Evolutionary conservation across 1,140 invertebrate species (phyloP), one percentile per base, ranked within the genome.

Genomic region (Aphelinus atriplicis): DNA sequence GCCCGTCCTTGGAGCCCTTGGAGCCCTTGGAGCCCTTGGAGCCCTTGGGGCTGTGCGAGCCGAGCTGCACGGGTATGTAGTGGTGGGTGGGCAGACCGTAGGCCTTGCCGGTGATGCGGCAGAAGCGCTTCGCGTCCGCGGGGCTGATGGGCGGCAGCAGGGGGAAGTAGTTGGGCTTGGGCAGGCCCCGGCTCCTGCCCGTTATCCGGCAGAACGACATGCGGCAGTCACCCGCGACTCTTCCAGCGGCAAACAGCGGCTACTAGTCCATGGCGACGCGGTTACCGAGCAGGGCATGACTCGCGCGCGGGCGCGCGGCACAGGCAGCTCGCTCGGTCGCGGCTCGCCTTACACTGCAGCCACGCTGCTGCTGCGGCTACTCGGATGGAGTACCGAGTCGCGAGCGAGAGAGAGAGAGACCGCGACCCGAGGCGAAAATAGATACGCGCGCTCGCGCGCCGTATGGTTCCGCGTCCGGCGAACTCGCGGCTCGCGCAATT

Each of bases 141-240:
- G 94, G 94, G 64, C 93, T 94, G 71, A 95, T 93, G 0, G 94
- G 92, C 26, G 94, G 94, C 48, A 95, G 87, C 47, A 96, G 88
- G 2, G 95, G 94, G 80, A 95, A 94, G 83, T 95, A 95, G 86
- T 95, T 94, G 50, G 94, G 92, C 79, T 94, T 93, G 57, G 94
- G 93, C 77, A 95, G 90, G 77, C 93, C 93, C 58, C 93, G 90
- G 84, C 93, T 94, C 79, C 91, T 91, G 51, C 93, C 94, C 51
- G 94, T 95, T 73, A 96, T 95, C 84, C 94, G 92, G 87, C 94
- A 95, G 83, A 91, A 94, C 62, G 93, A 92, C 90, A 93, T 91
- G 65, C 80, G 51, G 4, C 51, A 9, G 9, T 9, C 43, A 5
- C 6, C 10, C 58, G 43, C 43, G 6, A 26, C n/a, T 26, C 50